Evolutionary conservation across 2,888 invertebrate species (phyloP), one percentile per base, ranked within the genome.

Genomic region (Cerastis rubricosa): DNA sequence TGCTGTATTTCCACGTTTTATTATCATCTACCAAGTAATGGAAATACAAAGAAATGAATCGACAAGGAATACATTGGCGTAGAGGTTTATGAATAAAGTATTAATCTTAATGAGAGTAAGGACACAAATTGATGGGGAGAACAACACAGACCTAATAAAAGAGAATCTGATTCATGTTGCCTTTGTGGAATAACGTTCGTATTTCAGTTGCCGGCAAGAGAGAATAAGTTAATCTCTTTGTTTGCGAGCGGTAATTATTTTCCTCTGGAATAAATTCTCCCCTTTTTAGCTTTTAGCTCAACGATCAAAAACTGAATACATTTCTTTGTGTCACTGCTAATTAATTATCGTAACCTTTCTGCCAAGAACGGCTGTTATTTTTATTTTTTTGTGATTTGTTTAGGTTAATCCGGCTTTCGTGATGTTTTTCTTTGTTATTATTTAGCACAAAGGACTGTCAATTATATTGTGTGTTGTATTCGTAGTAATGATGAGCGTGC

Each of bases 191-290:
- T 89, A 90, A 89, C 89, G 89, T 89, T 86, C 87, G 88, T 90
- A 90, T 91, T 92, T 88, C 88, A 89, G 88, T 87, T 89, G 84
- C 85, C 81, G 85, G 83, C 88, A 82, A 88, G 88, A 79, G 85
- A 88, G 86, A 89, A 90, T 88, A 89, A 89, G 89, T 89, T 89
- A 89, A 90, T 91, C 89, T 89, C 88, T 88, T 89, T 90, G 90
- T 91, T 90, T 90, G 90, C 84, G 84, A 88, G 86, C 87, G 85
- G 88, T 89, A 89, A 90, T 91, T 90, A 90, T 90, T 89, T 91
- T 89, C 85, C 87, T 87, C 80, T 74, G 89, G 71, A 86, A 87
- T 86, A 83, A 88, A 89, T 89, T 83, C 87, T 85, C 85, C 89
- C 88, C 88, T 86, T 88, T 88, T 89, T 88, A 85, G 85, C 87